Conservation (phyloP, 2,797 vertebrate species). For the Sandelia bainsii region DNA sequence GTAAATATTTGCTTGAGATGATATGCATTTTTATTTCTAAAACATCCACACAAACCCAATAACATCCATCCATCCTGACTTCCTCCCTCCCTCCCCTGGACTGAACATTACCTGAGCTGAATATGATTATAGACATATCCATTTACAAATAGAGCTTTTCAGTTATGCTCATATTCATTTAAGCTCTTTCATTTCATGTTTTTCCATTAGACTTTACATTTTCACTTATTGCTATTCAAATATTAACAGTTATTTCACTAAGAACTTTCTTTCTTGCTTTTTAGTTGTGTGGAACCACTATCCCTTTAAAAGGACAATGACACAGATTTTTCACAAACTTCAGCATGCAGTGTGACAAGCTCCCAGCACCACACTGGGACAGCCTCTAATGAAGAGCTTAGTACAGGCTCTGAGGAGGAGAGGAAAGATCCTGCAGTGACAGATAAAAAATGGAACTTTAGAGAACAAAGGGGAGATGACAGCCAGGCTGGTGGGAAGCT, state of each 20-base stretch:
- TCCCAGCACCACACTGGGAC: slow-evolving; percentile 32
- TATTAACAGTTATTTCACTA: neutral
- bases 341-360: slow-evolving; percentile 4
- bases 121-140: neutral
- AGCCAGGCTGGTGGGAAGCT: slow-evolving; percentile 15
- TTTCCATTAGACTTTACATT: neutral
- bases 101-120: too few species aligned
- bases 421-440: slow-evolving; percentile 43
- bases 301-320: neutral
- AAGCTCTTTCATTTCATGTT: neutral
- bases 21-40: too few species aligned
- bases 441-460: slow-evolving; percentile 46
- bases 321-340: slow-evolving; percentile 5
- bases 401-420: slow-evolving; percentile 19
- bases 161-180: neutral
- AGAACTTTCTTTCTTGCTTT: neutral
- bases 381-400: slow-evolving; percentile 59
- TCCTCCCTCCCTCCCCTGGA: too few species aligned
- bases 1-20: too few species aligned
- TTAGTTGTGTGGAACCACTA: neutral
- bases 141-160: neutral
- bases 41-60: too few species aligned
- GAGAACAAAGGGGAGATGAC: slow-evolving; percentile 29
- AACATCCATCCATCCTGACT: too few species aligned
- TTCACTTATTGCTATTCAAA: neutral